Percentiles rank a stretch among this genome's conserved stretches.
Evolutionary conservation across 1,140 invertebrate genomes (phyloP).

Genomic region (Sycobia sp.): DNA sequence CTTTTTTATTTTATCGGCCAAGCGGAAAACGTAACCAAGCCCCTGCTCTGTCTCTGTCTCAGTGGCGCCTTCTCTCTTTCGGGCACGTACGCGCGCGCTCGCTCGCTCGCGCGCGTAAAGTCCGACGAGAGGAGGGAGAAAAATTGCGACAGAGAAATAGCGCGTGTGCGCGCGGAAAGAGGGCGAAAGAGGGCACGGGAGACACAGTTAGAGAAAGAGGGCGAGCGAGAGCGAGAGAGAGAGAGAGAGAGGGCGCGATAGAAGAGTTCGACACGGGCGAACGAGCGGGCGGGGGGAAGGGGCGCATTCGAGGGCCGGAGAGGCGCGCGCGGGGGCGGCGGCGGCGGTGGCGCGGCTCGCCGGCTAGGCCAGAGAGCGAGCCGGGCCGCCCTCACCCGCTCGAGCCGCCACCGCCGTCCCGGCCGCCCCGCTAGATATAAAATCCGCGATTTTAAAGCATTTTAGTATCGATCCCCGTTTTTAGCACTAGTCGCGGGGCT

Average conservation of each 20-base stretch:
- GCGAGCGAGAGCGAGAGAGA: background rate
- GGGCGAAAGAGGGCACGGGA: too few species aligned
- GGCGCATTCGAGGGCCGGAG: background rate
- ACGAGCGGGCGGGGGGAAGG: background rate
- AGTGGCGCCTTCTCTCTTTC: background rate
- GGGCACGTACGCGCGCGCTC: too few species aligned
- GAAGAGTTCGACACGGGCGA: constrained; percentile 10
- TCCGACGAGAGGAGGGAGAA: constrained; percentile 15
- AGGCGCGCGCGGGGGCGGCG: background rate
- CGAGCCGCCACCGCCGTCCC: background rate
- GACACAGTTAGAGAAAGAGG: too few species aligned
- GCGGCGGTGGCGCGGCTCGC: background rate
- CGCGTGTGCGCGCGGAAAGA: background rate
- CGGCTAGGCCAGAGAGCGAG: too few species aligned
- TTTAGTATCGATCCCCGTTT: constrained; percentile 63
- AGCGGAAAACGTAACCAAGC: constrained; percentile 34
- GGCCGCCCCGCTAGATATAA: constrained; percentile 56
- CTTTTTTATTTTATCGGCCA: constrained; percentile 36
- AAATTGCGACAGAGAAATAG: constrained; percentile 27
- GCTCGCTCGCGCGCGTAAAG: too few species aligned
- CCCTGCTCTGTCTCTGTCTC: background rate
- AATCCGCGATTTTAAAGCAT: constrained; percentile 63
- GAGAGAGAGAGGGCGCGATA: background rate
- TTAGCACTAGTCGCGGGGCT: constrained; percentile 58
- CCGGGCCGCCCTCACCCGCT: background rate